Evolutionary conservation across 2,888 invertebrate species (phyloP), one percentile per base, ranked within the genome.

Genomic region (Pyrochroa serraticornis): DNA sequence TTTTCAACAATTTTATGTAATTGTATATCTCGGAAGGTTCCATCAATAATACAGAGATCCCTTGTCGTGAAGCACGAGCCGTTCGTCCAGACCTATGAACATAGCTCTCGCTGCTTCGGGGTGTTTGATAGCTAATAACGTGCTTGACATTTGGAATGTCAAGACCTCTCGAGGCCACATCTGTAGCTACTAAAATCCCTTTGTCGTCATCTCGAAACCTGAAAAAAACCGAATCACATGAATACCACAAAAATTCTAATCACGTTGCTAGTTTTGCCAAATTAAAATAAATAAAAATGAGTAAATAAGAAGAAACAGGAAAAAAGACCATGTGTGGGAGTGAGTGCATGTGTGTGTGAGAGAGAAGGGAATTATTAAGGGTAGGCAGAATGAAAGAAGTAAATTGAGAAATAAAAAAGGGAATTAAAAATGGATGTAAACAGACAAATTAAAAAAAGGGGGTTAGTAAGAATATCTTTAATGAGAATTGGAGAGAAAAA

Each of bases 11-110:
- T 72, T 91, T 91, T 0, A 87, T 79, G 69, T 94, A 98, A 56
- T 85, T 84, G 56, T 84, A 85, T 0, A 91, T 85, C 75, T 98
- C 98, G 0, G 87, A 84, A 0, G 96, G 93, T 71, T 95, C 95
- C 80, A 97, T 90, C 69, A 99, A 83, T 62, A 98, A 83, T 1
- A 99, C 87, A 2, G 97, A 94, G 7, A 97, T 86, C 0, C 99
- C 99, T 71, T 93, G 89, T 58, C 89, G 87, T 50, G 85, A 84
- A 0, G 95, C 97, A 47, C 99, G 83, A 0, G 98, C 99, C 0
- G 99, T 99, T 51, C 99, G 84, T 0, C 99, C 99, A 73, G 97
- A 96, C 58, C 99, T 85, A 76, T 99, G 99, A 0, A 99, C 90
- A 77, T 99, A 99, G 75, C 92, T 90, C 89, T 98, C 97, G 6